phyloP scores from a whole-genome alignment of 1,140 invertebrate genomes.

The Drosophila seguyi region DNA sequence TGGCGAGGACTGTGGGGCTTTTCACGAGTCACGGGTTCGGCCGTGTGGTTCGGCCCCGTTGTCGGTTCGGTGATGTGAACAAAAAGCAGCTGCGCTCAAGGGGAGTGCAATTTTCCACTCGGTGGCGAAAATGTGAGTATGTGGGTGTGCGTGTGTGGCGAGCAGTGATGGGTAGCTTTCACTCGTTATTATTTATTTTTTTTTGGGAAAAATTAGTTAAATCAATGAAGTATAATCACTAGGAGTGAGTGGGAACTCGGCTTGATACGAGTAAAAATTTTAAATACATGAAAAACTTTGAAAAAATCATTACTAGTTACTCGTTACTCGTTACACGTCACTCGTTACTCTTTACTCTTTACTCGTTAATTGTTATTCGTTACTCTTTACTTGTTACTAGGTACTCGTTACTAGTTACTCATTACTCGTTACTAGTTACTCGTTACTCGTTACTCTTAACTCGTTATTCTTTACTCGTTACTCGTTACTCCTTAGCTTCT shows the following conservation, averaged over 20 bases:
- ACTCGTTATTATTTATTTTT: neutral
- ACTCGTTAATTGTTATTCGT: neutral
- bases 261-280: neutral
- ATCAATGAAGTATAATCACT: too few species aligned
- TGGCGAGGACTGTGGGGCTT: conserved; percentile 17
- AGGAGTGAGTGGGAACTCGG: neutral
- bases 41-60: conserved; percentile 55
- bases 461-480: neutral
- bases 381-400: too few species aligned
- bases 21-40: conserved; percentile 6
- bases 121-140: neutral
- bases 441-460: neutral
- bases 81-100: conserved; percentile 71
- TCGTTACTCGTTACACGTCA: neutral
- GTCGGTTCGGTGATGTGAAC: conserved; percentile 78
- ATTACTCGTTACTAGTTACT: too few species aligned
- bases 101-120: neutral
- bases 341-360: neutral
- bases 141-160: neutral
- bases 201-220: neutral
- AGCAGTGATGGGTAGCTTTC: neutral
- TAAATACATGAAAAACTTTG: neutral
- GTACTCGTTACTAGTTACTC: neutral
- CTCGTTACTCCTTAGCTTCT: neutral
- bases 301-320: neutral